phyloP scores from a whole-genome alignment of 2,888 invertebrate genomes.

The Melieria omissa region DNA sequence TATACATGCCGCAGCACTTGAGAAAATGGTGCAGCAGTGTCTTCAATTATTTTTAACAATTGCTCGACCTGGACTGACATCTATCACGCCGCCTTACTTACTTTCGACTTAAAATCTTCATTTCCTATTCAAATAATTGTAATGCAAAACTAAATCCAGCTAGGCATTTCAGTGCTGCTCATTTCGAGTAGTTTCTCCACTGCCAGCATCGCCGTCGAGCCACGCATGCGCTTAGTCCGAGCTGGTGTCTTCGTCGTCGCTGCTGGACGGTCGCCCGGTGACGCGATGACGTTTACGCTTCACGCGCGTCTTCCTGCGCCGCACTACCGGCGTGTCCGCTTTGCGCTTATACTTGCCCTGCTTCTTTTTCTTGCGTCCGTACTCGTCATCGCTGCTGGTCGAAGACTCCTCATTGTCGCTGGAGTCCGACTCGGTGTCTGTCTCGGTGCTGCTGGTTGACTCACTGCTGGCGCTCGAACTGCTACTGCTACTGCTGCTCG shows the following conservation, averaged over 20 bases:
- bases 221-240: conserved; percentile 13
- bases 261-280: conserved; percentile 48
- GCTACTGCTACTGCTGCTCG: conserved; percentile 34
- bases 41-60: no score
- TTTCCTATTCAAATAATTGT: no score
- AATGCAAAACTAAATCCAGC: no score
- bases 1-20: no score
- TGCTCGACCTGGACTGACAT: no score
- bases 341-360: conserved; percentile 63
- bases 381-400: conserved; percentile 60
- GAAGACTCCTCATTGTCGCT: conserved; percentile 65
- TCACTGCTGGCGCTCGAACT: conserved; percentile 14
- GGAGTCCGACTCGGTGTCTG: conserved; percentile 56
- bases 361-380: conserved; percentile 60
- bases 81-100: no score
- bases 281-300: conserved; percentile 58
- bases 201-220: no score
- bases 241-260: conserved; percentile 50
- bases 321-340: conserved; percentile 52
- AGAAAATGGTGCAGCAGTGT: no score
- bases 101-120: no score
- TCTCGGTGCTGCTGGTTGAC: conserved; percentile 24
- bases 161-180: no score
- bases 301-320: conserved; percentile 60
- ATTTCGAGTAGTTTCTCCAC: no score